Conservation (phyloP, 2,888 invertebrate genomes). For the Scaptomyza flava region DNA sequence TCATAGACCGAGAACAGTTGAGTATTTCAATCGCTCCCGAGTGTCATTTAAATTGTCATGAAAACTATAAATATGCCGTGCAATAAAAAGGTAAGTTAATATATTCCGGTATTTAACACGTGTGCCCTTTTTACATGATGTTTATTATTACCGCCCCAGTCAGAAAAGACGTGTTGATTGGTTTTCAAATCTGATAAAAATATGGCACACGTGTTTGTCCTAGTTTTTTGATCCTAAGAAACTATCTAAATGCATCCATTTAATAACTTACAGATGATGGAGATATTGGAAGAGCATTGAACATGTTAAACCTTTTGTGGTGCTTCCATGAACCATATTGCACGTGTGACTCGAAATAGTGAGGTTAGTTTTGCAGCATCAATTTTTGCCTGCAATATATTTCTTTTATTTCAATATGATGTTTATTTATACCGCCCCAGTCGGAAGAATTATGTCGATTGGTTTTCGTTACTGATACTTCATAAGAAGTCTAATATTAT, state of each 20-base stretch:
- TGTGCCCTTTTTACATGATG: slow-evolving; percentile 35
- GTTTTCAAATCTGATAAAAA: slow-evolving; percentile 44
- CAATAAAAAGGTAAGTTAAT: slow-evolving; percentile 17
- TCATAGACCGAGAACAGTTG: slow-evolving; percentile 7
- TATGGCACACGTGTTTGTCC: slow-evolving; percentile 3
- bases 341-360: slow-evolving; percentile 37
- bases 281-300: not conserved
- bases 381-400: not conserved
- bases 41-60: not conserved
- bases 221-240: not conserved
- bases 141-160: slow-evolving; percentile 59
- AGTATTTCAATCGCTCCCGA: not conserved
- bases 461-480: slow-evolving; percentile 49
- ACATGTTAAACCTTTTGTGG: not conserved
- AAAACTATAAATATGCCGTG: not conserved
- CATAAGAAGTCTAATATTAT: not conserved
- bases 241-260: not conserved
- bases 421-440: slow-evolving; percentile 65
- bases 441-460: slow-evolving; percentile 65
- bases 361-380: slow-evolving; percentile 42
- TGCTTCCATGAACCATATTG: not conserved
- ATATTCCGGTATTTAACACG: not conserved
- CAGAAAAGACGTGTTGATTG: slow-evolving; percentile 63
- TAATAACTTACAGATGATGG: slow-evolving; percentile 19
- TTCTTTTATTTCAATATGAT: slow-evolving; percentile 37